These are phyloP conservation scores for Sylvicola cinctus DNA, from an alignment of 2,888 invertebrate species.

Conservation along the genomic window DNA sequence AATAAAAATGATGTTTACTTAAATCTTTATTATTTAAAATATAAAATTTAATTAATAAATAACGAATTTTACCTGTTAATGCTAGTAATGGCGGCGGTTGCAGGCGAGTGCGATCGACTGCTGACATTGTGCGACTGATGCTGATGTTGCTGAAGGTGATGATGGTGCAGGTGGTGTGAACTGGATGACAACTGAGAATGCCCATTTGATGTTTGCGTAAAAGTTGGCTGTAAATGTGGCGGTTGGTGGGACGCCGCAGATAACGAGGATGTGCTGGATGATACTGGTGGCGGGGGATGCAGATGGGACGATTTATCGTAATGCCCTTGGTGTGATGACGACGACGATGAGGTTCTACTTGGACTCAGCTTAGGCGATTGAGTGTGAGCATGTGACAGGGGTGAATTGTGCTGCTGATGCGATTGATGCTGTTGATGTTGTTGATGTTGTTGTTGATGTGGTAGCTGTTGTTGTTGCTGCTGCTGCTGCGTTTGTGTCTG, in stretches of 20 bases:
- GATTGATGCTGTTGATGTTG: no score
- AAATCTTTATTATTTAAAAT: no score
- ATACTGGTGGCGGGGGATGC: constrained; percentile 5
- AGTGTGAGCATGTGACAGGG: neutral
- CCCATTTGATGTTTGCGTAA: constrained; percentile 14
- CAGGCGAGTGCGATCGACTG: constrained; percentile 11
- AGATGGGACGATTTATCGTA: neutral
- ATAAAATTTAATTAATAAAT: no score
- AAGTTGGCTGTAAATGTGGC: constrained; percentile 12
- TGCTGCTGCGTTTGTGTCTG: constrained; percentile 12
- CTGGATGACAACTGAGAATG: constrained; percentile 17
- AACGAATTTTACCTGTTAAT: constrained; percentile 47
- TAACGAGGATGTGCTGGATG: constrained; percentile 7
- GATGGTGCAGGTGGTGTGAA: constrained; percentile 18
- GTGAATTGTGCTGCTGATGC: neutral
- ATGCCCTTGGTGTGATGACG: constrained; percentile 2
- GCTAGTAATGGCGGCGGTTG: constrained; percentile 35
- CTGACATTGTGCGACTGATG: constrained; percentile 9
- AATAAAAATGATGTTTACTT: no score
- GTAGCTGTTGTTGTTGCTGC: constrained; percentile 9
- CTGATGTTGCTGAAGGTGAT: neutral
- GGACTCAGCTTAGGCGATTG: constrained; percentile 7
- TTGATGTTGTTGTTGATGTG: constrained; percentile 6
- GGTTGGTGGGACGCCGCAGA: no score
- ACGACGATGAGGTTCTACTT: constrained; percentile 6